Base-by-base conservation (phyloP, 2,113 vertebrate genomes). In the Muntiacus reevesi region DNA sequence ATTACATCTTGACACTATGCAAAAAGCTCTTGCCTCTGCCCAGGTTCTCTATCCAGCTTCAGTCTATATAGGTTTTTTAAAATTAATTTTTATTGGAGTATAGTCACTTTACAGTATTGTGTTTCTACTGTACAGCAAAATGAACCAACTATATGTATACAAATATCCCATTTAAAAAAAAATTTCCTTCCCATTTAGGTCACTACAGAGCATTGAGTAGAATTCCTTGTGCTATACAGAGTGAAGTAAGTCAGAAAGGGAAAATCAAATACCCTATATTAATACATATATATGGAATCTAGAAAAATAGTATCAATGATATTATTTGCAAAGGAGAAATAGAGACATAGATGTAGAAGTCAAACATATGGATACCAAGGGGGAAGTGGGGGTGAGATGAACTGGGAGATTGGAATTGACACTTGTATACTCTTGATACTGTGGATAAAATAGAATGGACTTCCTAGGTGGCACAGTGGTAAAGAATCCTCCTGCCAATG, bases 61-160 rank as follows among this genome's bases (percentile, higher is more conserved):
- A 83, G 28, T 98, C 62, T 95, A 43, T 17, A 64, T 83, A 25
- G 40, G 15, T 71, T 89, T 98, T 98, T 40, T 2, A 74, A 76
- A 76, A 14, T 43, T 43, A 43, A 43, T 14, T 76, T 76, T 27
- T 12, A 43, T 76, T 76, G 71, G 71, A 76, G 12, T 76, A 27
- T 40, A 43, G 36, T 43, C 23, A 14, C 36, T 76, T 76, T 71
- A 71, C 9, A 71, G 11, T 40, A n/a, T 71, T 71, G 67, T 71
- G n/a, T 76, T 76, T 76, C 71, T 43, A 27, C 36, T 76, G 36
- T 76, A 76, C 21, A 76, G 71, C 21, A 76, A 76, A 76, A 76
- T 74, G 71, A 74, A 43, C 36, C 67, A 74, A 40, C 21, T 74
- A 11, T 74, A 40, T 40, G 3, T 40, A 74, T 74, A 43, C 36